Evolutionary conservation across 2,113 vertebrate species (phyloP).

Genomic region (Oncorhynchus tshawytscha): DNA sequence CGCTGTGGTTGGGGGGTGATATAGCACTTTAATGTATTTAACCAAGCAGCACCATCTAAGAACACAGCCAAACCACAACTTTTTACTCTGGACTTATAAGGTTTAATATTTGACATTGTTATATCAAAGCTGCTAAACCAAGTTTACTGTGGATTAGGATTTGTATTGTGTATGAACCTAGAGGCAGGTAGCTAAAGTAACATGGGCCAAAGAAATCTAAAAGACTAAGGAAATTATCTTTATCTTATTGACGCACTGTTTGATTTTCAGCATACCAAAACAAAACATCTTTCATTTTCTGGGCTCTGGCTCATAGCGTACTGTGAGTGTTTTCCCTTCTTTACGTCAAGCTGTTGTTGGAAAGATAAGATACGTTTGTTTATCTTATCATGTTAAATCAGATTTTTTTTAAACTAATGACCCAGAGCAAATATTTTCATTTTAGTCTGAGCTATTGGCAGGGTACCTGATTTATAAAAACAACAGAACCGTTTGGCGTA

Average conservation of each 20-base stretch:
- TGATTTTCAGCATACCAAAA: constrained; percentile 24
- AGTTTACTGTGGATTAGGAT: constrained; percentile 8
- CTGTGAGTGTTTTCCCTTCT: not conserved
- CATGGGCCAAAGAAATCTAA: not conserved
- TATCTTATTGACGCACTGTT: constrained; percentile 9
- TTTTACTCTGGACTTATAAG: not conserved
- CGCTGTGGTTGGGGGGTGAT: not conserved
- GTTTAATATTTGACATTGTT: not conserved
- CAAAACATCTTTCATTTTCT: constrained; percentile 30
- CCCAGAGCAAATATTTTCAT: constrained; percentile 6
- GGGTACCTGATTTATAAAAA: not conserved
- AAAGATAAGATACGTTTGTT: not conserved
- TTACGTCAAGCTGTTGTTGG: too few species aligned
- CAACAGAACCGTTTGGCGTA: not conserved
- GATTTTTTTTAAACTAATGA: not conserved
- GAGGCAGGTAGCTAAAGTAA: not conserved
- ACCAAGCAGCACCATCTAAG: not conserved
- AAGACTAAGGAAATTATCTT: constrained; percentile 3
- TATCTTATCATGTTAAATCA: not conserved
- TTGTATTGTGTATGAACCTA: not conserved
- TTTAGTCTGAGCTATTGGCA: not conserved
- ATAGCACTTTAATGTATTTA: constrained; percentile 1
- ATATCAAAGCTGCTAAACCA: not conserved
- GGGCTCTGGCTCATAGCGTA: not conserved
- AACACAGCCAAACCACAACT: not conserved